Base-by-base conservation (phyloP, 35 echinoderm and acorn worm species). In the Heliocidaris erythrogramma region DNA sequence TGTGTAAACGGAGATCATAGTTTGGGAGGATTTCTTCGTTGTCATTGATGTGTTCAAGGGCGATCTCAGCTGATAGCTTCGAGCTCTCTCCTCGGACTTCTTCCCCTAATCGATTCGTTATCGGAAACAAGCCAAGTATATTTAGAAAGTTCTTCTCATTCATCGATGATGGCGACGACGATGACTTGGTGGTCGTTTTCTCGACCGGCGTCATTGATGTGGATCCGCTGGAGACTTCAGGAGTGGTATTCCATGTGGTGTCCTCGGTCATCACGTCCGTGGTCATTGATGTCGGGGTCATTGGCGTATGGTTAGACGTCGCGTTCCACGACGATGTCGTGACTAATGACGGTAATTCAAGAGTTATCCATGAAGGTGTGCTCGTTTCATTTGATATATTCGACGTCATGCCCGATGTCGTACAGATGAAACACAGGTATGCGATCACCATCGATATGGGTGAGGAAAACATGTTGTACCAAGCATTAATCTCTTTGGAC, bases 21-120 rank as follows among this genome's bases (percentile, higher is more conserved):
- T 95, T 95, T 29, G 96, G 96, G 30, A 98, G 90, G 21, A 98
- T 96, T 93, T 98, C 96, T 85, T 47, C 42, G 30, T 94, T 60
- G 17, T 97, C 65, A 71, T 98, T 98, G 86, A 98, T 95, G 49
- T 98, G 96, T 21, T 96, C 94, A 89, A 97, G 47, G 27, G 97
- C 97, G 9, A 97, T 69, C 59, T 98, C 92, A 17, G 97, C 96
- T 50, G 97, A 96, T 16, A 97, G 49, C 84, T 85, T 93, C 18
- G 95, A 91, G 30, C 85, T 88, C 24, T 49, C 84, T 8, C 95
- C 95, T 18, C 95, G 91, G 48, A 96, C 92, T 87, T 85, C 85
- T 61, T 96, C 95, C 9, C 85, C 92, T 89, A 48, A 89, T n/a
- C 12, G 30, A 17, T 24, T 89, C 87, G 16, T 60, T 32, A 96